phyloP scores from a whole-genome alignment of 2,888 invertebrate genomes.

The Trichopria drosophilae region DNA sequence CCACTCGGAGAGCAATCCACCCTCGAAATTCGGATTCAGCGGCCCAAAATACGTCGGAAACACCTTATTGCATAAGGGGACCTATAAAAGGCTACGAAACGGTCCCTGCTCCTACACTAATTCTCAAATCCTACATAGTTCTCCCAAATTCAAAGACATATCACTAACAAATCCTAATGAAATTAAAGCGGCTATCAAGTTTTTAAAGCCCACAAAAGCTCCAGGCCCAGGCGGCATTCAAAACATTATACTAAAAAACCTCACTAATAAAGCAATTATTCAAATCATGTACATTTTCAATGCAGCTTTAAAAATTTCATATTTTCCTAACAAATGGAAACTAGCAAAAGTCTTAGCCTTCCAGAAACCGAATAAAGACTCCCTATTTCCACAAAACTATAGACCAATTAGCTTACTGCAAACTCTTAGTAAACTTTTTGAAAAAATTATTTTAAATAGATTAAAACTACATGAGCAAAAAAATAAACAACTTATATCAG shows the following conservation, averaged over 20 bases:
- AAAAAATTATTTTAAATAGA: too few species aligned
- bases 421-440: not conserved
- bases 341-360: not conserved
- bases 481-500: too few species aligned
- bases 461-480: too few species aligned
- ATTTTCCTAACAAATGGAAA: not conserved
- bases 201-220: conserved; percentile 24
- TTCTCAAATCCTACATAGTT: not conserved
- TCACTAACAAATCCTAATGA: not conserved
- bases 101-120: too few species aligned
- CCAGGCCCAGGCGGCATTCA: conserved; percentile 23
- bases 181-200: conserved; percentile 1
- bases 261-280: conserved; percentile 25
- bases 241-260: conserved; percentile 23
- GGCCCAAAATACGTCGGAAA: too few species aligned
- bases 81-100: too few species aligned
- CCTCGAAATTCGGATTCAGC: too few species aligned
- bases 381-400: not conserved
- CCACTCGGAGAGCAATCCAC: too few species aligned
- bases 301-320: conserved; percentile 1
- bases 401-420: not conserved
- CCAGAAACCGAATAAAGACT: not conserved
- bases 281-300: conserved; percentile 26
- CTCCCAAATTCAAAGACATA: not conserved
- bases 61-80: too few species aligned